A percentile compares a stretch with the other conserved stretches of the same genome.
phyloP scores from a whole-genome alignment of 1,140 invertebrate genomes.

The Drosophila lacertosa region DNA sequence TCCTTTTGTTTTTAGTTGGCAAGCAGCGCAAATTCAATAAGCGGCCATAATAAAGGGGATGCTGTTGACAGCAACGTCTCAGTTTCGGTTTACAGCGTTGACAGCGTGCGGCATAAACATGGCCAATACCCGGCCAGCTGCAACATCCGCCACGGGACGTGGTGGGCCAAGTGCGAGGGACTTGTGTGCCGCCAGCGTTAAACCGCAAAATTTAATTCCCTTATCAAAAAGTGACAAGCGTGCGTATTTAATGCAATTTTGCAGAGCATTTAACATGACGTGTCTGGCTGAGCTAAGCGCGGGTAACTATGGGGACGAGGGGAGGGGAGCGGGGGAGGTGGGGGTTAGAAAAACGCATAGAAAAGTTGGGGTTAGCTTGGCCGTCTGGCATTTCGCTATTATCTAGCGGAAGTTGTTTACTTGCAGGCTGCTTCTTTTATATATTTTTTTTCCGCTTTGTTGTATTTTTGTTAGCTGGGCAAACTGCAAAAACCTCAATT shows the following conservation, averaged over 20 bases:
- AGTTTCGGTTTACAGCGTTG: slow-evolving; percentile 66
- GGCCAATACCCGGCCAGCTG: slow-evolving; percentile 50
- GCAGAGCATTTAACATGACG: slow-evolving; percentile 82
- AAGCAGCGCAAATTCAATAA: slow-evolving; percentile 51
- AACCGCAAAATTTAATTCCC: slow-evolving; percentile 84
- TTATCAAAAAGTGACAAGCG: slow-evolving; percentile 84
- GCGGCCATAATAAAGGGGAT: slow-evolving; percentile 34
- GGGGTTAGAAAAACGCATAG: not conserved
- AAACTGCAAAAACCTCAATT: slow-evolving; percentile 52
- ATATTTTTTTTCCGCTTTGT: too few relatives aligned
- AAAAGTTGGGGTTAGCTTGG: slow-evolving; percentile 23
- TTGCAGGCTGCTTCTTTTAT: slow-evolving; percentile 43
- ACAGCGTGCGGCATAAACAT: slow-evolving; percentile 74
- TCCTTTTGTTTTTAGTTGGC: slow-evolving; percentile 34
- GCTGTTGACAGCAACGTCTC: slow-evolving; percentile 60
- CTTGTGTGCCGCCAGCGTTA: slow-evolving; percentile 67
- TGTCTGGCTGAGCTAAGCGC: slow-evolving; percentile 31
- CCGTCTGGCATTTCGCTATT: slow-evolving; percentile 62
- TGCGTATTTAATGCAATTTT: slow-evolving; percentile 84
- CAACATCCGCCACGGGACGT: slow-evolving; percentile 3
- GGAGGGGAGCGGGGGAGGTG: not conserved
- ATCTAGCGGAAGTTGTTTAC: slow-evolving; percentile 76
- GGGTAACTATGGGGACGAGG: too few relatives aligned
- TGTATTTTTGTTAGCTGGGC: not conserved
- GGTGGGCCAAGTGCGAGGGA: not conserved